Conservation (phyloP, 2,113 vertebrate genomes). For the Carettochelys insculpta region DNA sequence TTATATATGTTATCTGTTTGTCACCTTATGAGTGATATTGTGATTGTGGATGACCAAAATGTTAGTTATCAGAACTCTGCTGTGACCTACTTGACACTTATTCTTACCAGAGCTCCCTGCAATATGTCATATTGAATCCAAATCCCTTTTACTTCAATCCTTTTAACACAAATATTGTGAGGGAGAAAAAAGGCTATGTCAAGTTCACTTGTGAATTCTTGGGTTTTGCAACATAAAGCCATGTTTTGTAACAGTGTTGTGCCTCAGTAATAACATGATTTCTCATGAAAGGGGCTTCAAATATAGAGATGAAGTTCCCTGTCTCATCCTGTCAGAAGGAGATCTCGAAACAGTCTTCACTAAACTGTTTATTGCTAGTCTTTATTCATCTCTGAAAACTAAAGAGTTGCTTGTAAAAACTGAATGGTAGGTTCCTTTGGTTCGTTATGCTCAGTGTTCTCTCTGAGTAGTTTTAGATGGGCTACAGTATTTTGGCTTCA, state of each 20-base stretch:
- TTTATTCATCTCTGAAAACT: constrained; percentile 9
- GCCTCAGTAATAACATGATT: constrained; percentile 57
- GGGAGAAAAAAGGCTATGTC: constrained; percentile 51
- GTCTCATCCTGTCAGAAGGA: neutral
- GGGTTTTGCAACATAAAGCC: constrained; percentile 43
- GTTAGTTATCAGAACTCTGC: constrained; percentile 70
- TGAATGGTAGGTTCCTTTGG: neutral
- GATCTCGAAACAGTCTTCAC: constrained; percentile 17
- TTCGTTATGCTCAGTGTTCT: neutral
- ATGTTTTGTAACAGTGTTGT: constrained; percentile 32
- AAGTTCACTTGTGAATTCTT: constrained; percentile 55
- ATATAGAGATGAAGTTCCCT: constrained; percentile 2
- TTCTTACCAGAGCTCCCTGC: constrained; percentile 64
- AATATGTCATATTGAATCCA: constrained; percentile 64
- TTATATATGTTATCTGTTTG: constrained; percentile 26
- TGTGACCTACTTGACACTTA: constrained; percentile 77
- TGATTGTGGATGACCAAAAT: constrained; percentile 63
- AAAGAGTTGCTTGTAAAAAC: constrained; percentile 12
- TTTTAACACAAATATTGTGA: constrained; percentile 57
- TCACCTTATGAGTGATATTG: constrained; percentile 48
- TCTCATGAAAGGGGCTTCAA: constrained; percentile 47
- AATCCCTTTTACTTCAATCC: constrained; percentile 57
- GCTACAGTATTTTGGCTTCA: neutral
- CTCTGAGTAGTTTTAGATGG: neutral
- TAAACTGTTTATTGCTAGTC: neutral